Conservation (phyloP, 1,140 invertebrate species). For the Drosophila sp. region DNA sequence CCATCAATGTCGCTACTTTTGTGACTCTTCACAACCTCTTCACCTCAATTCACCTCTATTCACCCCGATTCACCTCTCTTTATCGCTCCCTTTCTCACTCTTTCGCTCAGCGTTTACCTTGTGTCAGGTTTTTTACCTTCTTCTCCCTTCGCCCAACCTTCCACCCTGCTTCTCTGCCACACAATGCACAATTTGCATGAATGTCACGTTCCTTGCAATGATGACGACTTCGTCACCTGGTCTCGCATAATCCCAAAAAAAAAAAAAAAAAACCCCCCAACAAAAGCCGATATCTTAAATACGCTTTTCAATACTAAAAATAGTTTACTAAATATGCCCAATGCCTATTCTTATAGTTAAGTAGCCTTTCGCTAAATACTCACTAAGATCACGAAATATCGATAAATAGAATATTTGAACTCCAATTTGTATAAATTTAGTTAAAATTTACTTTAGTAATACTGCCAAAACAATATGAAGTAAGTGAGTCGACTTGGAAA, state of each 20-base stretch:
- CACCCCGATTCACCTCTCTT: not conserved
- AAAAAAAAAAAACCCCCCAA: slow-evolving; percentile 16
- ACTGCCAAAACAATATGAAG: no score
- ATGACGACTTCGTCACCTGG: slow-evolving; percentile 63
- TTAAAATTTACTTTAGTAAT: no score
- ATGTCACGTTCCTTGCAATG: slow-evolving; percentile 60
- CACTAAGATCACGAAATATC: no score
- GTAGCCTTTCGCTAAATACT: no score
- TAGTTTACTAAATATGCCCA: no score
- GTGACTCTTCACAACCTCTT: not conserved
- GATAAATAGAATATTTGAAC: no score
- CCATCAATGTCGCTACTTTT: slow-evolving; percentile 1
- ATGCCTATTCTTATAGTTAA: no score
- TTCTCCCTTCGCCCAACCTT: not conserved
- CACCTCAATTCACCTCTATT: not conserved
- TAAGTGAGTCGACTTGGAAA: no score
- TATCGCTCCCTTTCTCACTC: not conserved
- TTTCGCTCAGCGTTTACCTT: not conserved
- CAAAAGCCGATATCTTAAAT: slow-evolving; percentile 23
- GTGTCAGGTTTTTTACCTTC: slow-evolving; percentile 11
- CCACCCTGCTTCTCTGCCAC: not conserved
- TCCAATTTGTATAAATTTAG: no score
- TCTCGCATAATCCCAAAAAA: slow-evolving; percentile 17
- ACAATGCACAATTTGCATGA: slow-evolving; percentile 64
- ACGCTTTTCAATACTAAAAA: not conserved